phyloP scores from a whole-genome alignment of 1,140 invertebrate species.

The Aphaenogaster rudis region DNA sequence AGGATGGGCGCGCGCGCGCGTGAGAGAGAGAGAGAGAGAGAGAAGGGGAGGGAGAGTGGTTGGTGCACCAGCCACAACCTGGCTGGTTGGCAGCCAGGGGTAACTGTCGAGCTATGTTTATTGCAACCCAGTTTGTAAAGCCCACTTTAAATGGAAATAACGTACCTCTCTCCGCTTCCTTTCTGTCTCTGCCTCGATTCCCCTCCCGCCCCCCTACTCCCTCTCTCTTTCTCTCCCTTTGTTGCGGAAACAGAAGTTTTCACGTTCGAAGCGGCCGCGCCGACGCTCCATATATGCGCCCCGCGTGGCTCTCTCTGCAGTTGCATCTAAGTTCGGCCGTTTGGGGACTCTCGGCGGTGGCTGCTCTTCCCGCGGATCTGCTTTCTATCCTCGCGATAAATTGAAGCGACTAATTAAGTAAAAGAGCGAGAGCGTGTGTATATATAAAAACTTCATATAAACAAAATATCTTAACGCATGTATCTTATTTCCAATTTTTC shows the following conservation, averaged over 20 bases:
- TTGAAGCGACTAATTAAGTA: conserved; percentile 25
- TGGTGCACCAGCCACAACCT: conserved; percentile 42
- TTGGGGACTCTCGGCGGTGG: conserved; percentile 3
- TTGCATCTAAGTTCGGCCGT: conserved; percentile 26
- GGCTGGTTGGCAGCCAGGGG: conserved; percentile 34
- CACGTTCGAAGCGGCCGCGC: conserved; percentile 41
- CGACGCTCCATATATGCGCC: not conserved
- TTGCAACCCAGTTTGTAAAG: conserved; percentile 71
- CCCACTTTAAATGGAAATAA: conserved; percentile 73
- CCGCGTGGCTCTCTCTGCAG: not conserved
- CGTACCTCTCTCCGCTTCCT: conserved; percentile 21
- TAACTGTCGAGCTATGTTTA: conserved; percentile 69
- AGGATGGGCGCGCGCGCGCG: not conserved
- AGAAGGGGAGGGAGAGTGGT: not conserved
- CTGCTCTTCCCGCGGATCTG: conserved; percentile 22
- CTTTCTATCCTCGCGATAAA: conserved; percentile 12
- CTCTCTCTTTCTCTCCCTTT: not conserved
- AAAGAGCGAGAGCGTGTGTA: not conserved
- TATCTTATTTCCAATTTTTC: conserved; percentile 12
- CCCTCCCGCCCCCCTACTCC: not conserved
- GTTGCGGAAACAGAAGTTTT: conserved; percentile 62
- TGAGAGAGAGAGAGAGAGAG: not conserved
- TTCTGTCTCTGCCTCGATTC: not conserved
- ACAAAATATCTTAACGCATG: not conserved
- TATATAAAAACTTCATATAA: not conserved